phyloP scores from a whole-genome alignment of 2,797 vertebrate species.

The Cirrhinus mrigala region DNA sequence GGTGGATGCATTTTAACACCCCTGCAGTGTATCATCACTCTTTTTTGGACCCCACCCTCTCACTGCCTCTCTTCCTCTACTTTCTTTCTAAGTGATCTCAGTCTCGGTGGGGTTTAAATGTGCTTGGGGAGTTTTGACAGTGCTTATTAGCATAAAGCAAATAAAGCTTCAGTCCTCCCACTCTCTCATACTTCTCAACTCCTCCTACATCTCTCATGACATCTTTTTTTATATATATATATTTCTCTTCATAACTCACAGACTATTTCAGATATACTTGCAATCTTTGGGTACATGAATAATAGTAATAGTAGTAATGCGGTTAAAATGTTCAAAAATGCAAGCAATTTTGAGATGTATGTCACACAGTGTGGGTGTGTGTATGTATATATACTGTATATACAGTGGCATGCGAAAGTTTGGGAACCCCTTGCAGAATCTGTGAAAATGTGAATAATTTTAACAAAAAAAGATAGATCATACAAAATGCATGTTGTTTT shows the following conservation, averaged over 20 bases:
- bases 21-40: not conserved
- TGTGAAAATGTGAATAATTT: too few relatives aligned
- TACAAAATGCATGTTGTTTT: too few relatives aligned
- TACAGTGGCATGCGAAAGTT: too few relatives aligned
- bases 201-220: constrained; percentile 22
- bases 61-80: not conserved
- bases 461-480: too few relatives aligned
- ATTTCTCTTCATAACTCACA: not conserved
- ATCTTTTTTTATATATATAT: not conserved
- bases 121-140: constrained; percentile 19
- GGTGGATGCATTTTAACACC: not conserved
- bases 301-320: not conserved
- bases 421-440: too few relatives aligned
- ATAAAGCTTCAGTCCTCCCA: constrained; percentile 23
- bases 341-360: not conserved
- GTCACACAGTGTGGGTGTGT: not conserved
- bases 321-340: not conserved
- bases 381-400: not conserved
- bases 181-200: constrained; percentile 30
- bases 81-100: constrained; percentile 6
- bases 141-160: constrained; percentile 21
- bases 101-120: not conserved
- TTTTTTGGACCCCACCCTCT: constrained; percentile 19
- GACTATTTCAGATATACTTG: not conserved
- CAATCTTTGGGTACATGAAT: not conserved